phyloP scores from a whole-genome alignment of 2,113 vertebrate species.

The Platichthys stellatus region DNA sequence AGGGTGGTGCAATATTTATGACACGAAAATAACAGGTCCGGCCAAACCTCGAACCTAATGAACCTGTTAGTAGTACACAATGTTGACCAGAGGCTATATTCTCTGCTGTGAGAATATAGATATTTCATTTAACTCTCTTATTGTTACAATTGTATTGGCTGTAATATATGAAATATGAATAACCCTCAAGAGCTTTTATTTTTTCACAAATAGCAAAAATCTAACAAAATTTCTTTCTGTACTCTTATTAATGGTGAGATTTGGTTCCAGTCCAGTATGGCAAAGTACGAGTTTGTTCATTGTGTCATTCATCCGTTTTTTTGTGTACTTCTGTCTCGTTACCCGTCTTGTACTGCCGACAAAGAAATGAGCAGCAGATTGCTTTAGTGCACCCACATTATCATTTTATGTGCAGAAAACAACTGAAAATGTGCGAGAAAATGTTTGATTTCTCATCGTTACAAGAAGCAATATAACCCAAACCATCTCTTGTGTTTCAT shows the following conservation, averaged over 20 bases:
- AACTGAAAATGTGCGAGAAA: background rate
- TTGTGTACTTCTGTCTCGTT: constrained; percentile 30
- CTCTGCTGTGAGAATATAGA: background rate
- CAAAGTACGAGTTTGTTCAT: constrained; percentile 20
- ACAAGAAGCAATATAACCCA: background rate
- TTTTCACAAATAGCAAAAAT: background rate
- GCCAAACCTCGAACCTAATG: constrained; percentile 31
- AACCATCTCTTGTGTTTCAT: constrained; percentile 8
- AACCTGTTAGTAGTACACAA: constrained; percentile 15
- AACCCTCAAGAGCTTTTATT: background rate
- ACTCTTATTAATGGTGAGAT: constrained; percentile 15
- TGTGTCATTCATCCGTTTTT: constrained; percentile 35
- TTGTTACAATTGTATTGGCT: background rate
- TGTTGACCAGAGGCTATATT: background rate
- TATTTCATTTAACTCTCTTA: background rate
- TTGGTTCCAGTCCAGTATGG: constrained; percentile 24
- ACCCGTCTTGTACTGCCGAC: constrained; percentile 40
- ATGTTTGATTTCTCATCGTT: background rate
- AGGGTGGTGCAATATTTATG: constrained; percentile 24
- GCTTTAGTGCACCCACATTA: constrained; percentile 28
- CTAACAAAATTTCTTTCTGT: background rate
- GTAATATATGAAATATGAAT: background rate
- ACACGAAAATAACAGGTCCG: constrained; percentile 10
- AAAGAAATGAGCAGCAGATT: background rate
- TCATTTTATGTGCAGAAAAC: constrained; percentile 6